Evolutionary conservation across 92 coral and sea anemone species (phyloP), one percentile per base, ranked within the genome.

Genomic region (Umimayanthus chanpuru): DNA sequence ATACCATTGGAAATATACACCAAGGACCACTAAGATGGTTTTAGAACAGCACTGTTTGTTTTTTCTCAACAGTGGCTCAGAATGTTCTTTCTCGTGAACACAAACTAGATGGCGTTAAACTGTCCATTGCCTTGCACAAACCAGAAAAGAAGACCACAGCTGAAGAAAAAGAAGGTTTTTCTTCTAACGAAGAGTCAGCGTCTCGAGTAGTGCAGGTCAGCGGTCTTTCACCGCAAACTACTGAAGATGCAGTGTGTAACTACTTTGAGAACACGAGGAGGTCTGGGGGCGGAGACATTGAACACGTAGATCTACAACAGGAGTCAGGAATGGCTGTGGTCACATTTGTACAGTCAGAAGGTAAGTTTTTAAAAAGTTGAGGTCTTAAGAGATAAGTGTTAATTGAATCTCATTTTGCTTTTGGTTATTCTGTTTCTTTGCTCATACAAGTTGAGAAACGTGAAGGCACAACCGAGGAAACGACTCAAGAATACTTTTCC

Each of bases 201-300:
- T 84, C 49, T 32, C 73, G 73, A 18, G 53, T 81, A 38, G 61
- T 90, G 5, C 76, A 85, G 30, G 98, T 96, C 70, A 88, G 88
- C 72, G 95, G 96, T 43, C 88, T 94, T 28, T 78, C 91, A 32
- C 23, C 87, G 7, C 58, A 25, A 2, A 89, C 98, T 71, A 89
- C 95, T 7, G 29, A 91, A 76, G 95, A 93, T 39, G 87, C 96
- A 84, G 65, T 96, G 30, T 71, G 66, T 38, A 89, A 85, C 72
- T 96, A 89, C 86, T 96, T 96, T 91, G 98, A 96, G 82, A 94
- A 94, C 83, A 81, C 82, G 9, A 87, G 91, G 81, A 94, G 98
- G 40, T 91, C 98, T n/a, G 94, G 95, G 25, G 98, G 96, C 10
- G 98, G 98, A 28, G 95, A 94, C 39, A 84, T 92, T 36, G 92